A percentile compares a stretch with the other conserved stretches of the same genome.
Evolutionary conservation across 2,797 vertebrate genomes (phyloP).

Genomic region (Meda fulgida): DNA sequence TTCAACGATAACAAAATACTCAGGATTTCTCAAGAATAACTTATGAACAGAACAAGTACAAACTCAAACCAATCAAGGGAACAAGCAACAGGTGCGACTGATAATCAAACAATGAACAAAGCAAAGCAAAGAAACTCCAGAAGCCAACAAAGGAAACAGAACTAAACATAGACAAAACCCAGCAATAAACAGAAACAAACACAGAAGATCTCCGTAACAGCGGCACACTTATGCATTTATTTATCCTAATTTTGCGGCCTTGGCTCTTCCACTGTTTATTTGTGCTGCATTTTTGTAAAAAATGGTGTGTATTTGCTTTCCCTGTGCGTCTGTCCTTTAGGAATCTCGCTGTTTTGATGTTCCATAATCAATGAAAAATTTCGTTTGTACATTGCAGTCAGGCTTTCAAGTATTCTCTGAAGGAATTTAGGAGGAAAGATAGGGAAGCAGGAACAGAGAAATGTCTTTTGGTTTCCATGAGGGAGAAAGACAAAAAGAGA

Average conservation of each 20-base stretch:
- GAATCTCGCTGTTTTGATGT: conserved; percentile 47
- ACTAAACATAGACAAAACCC: too few species aligned
- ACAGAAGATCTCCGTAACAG: too few species aligned
- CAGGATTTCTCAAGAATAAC: too few species aligned
- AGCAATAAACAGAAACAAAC: too few species aligned
- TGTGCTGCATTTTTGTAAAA: not conserved
- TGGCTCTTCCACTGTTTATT: not conserved
- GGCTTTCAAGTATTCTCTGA: conserved; percentile 36
- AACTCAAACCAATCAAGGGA: too few species aligned
- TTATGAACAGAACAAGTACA: too few species aligned
- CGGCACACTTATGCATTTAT: too few species aligned
- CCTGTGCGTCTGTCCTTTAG: conserved; percentile 24
- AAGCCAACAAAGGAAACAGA: too few species aligned
- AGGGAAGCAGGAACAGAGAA: not conserved
- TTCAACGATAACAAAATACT: too few species aligned
- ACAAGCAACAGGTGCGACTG: too few species aligned
- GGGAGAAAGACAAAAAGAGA: not conserved
- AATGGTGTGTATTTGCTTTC: not conserved
- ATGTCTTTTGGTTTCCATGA: not conserved
- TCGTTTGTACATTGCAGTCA: conserved; percentile 21
- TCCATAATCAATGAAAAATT: conserved; percentile 35
- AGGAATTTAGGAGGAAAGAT: conserved; percentile 4
- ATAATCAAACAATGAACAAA: too few species aligned
- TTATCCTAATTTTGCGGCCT: not conserved
- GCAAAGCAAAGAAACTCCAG: too few species aligned